phyloP scores from a whole-genome alignment of 2,797 vertebrate genomes.

The Centropyge bicolor region DNA sequence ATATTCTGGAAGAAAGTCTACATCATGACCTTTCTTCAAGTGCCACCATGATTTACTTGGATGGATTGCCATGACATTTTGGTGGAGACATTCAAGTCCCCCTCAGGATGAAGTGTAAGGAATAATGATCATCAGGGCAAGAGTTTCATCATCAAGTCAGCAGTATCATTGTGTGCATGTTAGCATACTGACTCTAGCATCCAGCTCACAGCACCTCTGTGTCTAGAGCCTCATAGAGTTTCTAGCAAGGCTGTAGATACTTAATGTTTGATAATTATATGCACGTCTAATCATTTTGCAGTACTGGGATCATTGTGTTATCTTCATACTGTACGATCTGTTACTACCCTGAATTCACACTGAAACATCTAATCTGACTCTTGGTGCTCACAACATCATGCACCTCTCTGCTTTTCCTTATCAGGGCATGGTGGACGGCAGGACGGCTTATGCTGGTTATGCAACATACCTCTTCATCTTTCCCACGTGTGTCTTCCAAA shows the following conservation, averaged over 20 bases:
- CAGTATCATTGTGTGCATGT: background rate
- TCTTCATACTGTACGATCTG: background rate
- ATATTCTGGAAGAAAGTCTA: background rate
- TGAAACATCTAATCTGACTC: conserved; percentile 34
- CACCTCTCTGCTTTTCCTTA: conserved; percentile 62
- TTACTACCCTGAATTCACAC: background rate
- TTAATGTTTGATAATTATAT: background rate
- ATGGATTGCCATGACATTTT: background rate
- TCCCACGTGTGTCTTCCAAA: conserved; percentile 60
- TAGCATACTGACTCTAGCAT: background rate
- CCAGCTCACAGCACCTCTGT: background rate
- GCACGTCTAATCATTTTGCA: background rate
- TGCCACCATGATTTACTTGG: background rate
- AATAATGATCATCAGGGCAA: background rate
- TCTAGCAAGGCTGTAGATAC: background rate
- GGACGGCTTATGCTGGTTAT: conserved; percentile 41
- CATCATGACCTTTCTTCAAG: background rate
- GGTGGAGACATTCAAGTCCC: background rate
- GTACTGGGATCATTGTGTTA: background rate
- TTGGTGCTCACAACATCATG: conserved; percentile 21
- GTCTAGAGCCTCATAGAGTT: background rate
- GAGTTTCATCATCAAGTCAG: background rate
- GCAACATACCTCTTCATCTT: conserved; percentile 61
- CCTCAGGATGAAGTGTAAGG: background rate
- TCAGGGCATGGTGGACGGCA: conserved; percentile 55